A percentile compares a stretch with the other conserved stretches of the same genome.
phyloP scores from a whole-genome alignment of 2,797 vertebrate genomes.

The Merluccius polli region DNA sequence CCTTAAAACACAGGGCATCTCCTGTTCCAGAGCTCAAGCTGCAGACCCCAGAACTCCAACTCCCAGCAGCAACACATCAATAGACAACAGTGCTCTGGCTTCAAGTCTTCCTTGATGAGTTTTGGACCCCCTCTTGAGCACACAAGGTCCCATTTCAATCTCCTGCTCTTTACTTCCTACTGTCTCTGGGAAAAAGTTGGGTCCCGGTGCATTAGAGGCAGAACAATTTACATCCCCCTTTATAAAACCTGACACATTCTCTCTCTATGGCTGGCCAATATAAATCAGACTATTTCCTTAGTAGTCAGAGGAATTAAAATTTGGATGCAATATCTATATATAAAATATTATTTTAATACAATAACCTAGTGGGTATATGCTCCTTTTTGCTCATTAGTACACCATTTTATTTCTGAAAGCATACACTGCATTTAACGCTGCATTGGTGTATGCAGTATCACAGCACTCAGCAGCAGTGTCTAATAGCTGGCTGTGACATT shows the following conservation, averaged over 20 bases:
- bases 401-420: background rate
- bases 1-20: background rate
- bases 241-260: conserved; percentile 9
- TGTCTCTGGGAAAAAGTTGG: conserved; percentile 28
- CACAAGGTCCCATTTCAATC: conserved; percentile 36
- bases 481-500: background rate
- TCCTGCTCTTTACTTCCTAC: conserved; percentile 14
- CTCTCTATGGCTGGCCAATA: background rate
- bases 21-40: conserved; percentile 20
- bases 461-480: background rate
- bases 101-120: conserved; percentile 26
- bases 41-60: conserved; percentile 25
- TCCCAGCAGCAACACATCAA: conserved; percentile 23
- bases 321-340: background rate
- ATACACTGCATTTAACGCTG: background rate
- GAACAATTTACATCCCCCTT: conserved; percentile 23
- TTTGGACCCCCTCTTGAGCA: conserved; percentile 19
- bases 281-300: background rate
- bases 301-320: background rate
- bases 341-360: background rate
- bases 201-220: conserved; percentile 13
- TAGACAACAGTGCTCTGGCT: conserved; percentile 27
- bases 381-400: background rate
- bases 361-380: background rate
- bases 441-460: background rate